A percentile compares a stretch with the other conserved stretches of the same genome.
These are phyloP conservation scores for Gymnodraco acuticeps DNA, from an alignment of 2,797 vertebrate genomes.

Conservation along the genomic window DNA sequence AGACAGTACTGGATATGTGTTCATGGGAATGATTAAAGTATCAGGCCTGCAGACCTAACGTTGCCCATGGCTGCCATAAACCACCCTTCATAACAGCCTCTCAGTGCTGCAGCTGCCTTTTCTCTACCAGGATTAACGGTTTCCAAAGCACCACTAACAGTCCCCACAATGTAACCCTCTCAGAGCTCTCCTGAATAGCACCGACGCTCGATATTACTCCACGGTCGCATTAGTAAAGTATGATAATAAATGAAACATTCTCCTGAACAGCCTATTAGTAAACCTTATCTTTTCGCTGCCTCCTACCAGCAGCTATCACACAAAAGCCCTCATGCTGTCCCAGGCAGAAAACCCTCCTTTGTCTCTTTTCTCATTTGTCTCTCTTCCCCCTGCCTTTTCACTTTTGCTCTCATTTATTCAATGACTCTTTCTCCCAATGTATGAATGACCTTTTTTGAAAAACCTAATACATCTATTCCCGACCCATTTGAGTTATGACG, in stretches of 20 bases:
- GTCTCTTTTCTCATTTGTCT: slow-evolving; percentile 45
- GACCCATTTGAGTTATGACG: neutral
- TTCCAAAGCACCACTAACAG: slow-evolving; percentile 50
- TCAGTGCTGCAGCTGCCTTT: slow-evolving; percentile 42
- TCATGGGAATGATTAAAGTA: slow-evolving; percentile 23
- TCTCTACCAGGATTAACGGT: slow-evolving; percentile 36
- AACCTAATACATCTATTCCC: slow-evolving; percentile 6
- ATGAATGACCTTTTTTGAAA: slow-evolving; percentile 6
- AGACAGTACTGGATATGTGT: slow-evolving; percentile 5
- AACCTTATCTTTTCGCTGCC: slow-evolving; percentile 75
- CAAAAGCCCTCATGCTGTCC: slow-evolving; percentile 63
- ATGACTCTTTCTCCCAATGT: slow-evolving; percentile 37
- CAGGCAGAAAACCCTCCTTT: slow-evolving; percentile 43
- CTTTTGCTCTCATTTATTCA: slow-evolving; percentile 49
- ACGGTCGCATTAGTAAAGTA: slow-evolving; percentile 66
- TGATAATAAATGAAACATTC: slow-evolving; percentile 72
- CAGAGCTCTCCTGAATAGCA: slow-evolving; percentile 54
- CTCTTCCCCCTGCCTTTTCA: slow-evolving; percentile 25
- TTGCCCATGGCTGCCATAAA: slow-evolving; percentile 24
- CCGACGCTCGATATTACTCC: slow-evolving; percentile 49
- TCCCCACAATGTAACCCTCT: slow-evolving; percentile 61
- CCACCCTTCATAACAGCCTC: slow-evolving; percentile 37
- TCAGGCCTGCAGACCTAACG: neutral
- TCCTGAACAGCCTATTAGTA: slow-evolving; percentile 79
- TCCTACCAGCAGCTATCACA: slow-evolving; percentile 65